These are phyloP conservation scores for Chelon auratus DNA, from an alignment of 2,797 vertebrate species.

Conservation along the genomic window DNA sequence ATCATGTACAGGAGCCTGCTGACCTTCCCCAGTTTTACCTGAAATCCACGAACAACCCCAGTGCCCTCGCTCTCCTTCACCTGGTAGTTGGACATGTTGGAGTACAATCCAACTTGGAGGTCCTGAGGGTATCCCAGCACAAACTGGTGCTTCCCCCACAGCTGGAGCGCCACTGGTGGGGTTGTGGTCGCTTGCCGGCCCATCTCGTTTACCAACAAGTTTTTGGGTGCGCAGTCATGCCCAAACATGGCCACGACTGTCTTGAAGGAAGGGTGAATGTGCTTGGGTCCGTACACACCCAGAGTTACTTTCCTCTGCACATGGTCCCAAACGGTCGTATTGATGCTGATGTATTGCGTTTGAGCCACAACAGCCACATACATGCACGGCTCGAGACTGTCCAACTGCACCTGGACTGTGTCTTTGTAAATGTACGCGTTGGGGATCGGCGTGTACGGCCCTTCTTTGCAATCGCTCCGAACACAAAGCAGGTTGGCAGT, in stretches of 20 bases:
- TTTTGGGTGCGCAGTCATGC: conserved; percentile 94
- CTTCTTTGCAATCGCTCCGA: conserved; percentile 92
- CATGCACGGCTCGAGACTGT: conserved; percentile 94
- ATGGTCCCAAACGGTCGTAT: conserved; percentile 92
- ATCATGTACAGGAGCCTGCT: conserved; percentile 93
- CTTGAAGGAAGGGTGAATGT: conserved; percentile 97
- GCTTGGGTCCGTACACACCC: conserved; percentile 95
- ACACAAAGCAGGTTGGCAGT: conserved; percentile 89
- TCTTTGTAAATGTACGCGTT: conserved; percentile 89
- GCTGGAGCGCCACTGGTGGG: conserved; percentile 91
- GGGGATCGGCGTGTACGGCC: conserved; percentile 88
- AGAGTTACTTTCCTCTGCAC: conserved; percentile 92
- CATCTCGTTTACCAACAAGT: conserved; percentile 90
- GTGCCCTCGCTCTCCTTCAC: conserved; percentile 88
- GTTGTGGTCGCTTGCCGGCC: conserved; percentile 83
- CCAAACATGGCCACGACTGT: conserved; percentile 94
- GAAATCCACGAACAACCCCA: conserved; percentile 90
- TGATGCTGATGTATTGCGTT: conserved; percentile 84
- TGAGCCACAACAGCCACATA: conserved; percentile 91
- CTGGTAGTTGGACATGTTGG: conserved; percentile 95
- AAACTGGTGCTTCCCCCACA: conserved; percentile 98
- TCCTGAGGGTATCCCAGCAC: conserved; percentile 90
- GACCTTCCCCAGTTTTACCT: conserved; percentile 94
- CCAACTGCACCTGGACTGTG: conserved; percentile 92
- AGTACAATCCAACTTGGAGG: conserved; percentile 92